Percentiles rank a stretch among this genome's conserved stretches.
Conservation (phyloP, 2,113 vertebrate species). For the Oenanthe oenanthe region DNA sequence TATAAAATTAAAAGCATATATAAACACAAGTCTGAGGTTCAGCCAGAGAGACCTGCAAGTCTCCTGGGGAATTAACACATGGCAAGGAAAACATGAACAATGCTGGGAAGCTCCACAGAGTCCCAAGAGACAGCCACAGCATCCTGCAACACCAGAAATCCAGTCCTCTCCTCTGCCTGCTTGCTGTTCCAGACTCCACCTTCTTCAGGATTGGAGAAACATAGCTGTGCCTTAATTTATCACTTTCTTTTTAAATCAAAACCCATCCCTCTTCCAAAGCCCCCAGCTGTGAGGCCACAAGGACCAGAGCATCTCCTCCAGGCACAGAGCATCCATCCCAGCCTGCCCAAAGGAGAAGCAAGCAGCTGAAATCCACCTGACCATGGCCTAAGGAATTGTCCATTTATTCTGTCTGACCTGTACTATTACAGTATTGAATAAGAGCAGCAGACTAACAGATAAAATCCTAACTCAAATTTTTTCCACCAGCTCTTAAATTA, state of each 20-base stretch:
- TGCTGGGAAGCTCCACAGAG: not conserved
- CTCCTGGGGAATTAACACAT: not conserved
- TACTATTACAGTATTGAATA: not conserved
- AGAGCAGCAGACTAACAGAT: not conserved
- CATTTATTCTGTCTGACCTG: not conserved
- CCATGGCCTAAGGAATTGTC: not conserved
- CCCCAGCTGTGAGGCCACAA: too few relatives aligned
- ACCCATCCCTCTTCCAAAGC: not conserved
- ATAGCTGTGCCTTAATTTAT: not conserved
- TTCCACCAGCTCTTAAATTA: not conserved
- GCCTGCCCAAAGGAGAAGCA: not conserved
- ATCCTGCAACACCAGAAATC: not conserved
- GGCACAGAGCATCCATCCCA: not conserved
- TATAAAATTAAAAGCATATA: not conserved
- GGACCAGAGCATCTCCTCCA: not conserved
- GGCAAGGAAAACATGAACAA: not conserved
- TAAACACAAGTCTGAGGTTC: not conserved
- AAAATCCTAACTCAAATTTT: not conserved
- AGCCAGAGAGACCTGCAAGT: not conserved
- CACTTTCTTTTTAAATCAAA: not conserved
- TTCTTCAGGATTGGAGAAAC: not conserved
- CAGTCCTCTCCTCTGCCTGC: not conserved
- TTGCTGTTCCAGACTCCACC: not conserved
- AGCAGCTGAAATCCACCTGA: not conserved
- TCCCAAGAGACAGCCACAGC: not conserved